phyloP scores from a whole-genome alignment of 30 jellyfish, hydroid and myxozoan genomes.

The Phacellophora camtschatica region DNA sequence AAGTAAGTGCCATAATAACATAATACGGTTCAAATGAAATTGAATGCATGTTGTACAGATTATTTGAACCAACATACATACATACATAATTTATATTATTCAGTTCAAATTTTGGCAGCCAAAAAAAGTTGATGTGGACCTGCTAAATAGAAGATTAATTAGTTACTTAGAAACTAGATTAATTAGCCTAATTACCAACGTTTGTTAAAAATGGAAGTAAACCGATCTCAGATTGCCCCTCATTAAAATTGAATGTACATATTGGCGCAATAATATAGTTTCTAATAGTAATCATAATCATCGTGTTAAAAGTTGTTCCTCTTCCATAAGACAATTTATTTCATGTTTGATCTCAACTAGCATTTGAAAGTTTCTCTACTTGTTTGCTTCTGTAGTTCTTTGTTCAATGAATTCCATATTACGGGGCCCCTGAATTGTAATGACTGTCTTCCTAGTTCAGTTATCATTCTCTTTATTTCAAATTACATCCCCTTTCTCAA shows the following conservation, averaged over 20 bases:
- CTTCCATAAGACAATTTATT: conserved; percentile 25
- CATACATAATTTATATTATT: conserved; percentile 26
- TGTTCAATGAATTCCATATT: no score
- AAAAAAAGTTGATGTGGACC: conserved; percentile 44
- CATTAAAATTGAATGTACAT: not conserved
- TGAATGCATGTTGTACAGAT: no score
- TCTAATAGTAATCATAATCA: conserved; percentile 21
- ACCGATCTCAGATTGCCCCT: not conserved
- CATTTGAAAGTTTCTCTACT: conserved; percentile 41
- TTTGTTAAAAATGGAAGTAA: conserved; percentile 17
- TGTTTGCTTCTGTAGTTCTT: conserved; percentile 27
- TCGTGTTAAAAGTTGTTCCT: conserved; percentile 25
- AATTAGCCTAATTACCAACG: conserved; percentile 39
- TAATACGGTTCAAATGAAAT: no score
- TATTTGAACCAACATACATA: no score
- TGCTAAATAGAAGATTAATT: not conserved
- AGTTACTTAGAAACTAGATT: no score
- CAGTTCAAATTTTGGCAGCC: conserved; percentile 38
- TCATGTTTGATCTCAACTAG: conserved; percentile 27
- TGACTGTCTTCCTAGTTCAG: conserved; percentile 60
- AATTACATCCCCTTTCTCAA: conserved; percentile 29
- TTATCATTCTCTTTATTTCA: conserved; percentile 17
- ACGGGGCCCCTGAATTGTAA: conserved; percentile 30
- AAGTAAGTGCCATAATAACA: conserved; percentile 17
- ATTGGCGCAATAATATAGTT: conserved; percentile 10